phyloP scores from a whole-genome alignment of 1,140 invertebrate species.

The Rhyacophila brunnea region DNA sequence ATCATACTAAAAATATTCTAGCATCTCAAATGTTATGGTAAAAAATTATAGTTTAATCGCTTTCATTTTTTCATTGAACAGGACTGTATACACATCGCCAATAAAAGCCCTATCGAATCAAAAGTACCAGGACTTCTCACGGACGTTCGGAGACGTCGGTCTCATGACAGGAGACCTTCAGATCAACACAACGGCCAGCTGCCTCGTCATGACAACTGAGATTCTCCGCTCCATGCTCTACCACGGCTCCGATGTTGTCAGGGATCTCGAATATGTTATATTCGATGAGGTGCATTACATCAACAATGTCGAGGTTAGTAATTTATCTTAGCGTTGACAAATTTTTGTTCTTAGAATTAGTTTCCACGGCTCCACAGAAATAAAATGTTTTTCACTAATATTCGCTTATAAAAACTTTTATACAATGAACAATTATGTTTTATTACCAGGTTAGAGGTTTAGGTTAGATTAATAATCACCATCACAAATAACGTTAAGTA shows the following conservation, averaged over 20 bases:
- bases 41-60: too few species aligned
- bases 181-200: slow-evolving; percentile 89
- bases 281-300: slow-evolving; percentile 99
- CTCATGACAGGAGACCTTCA: slow-evolving; percentile 96
- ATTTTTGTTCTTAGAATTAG: too few species aligned
- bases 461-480: too few species aligned
- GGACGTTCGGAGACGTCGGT: slow-evolving; percentile 89
- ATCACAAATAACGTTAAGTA: too few species aligned
- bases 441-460: too few species aligned
- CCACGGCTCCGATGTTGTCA: slow-evolving; percentile 89
- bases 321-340: too few species aligned
- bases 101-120: slow-evolving; percentile 99
- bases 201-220: slow-evolving; percentile 99
- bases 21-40: too few species aligned
- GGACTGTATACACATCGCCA: slow-evolving; percentile 97
- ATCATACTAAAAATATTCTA: too few species aligned
- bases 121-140: slow-evolving; percentile 97
- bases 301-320: slow-evolving; percentile 87
- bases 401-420: too few species aligned
- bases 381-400: too few species aligned
- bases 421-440: too few species aligned
- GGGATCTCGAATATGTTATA: slow-evolving; percentile 97
- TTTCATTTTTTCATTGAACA: slow-evolving; percentile 44
- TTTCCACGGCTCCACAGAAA: too few species aligned
- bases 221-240: slow-evolving; percentile 97